phyloP scores from a whole-genome alignment of 1,140 invertebrate genomes.

The Muscidifurax raptorellus region DNA sequence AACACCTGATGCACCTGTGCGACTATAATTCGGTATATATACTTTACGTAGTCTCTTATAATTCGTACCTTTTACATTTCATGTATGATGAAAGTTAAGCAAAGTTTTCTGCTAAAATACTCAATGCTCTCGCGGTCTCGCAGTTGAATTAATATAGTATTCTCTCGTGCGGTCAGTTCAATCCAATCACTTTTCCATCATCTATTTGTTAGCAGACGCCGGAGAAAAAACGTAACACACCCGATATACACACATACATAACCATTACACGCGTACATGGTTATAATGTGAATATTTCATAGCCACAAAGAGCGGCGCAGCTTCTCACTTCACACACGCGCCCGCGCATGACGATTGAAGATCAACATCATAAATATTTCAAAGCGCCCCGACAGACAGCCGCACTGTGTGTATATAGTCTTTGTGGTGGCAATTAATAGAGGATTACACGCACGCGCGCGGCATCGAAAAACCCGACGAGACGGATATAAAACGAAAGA shows the following conservation, averaged over 20 bases:
- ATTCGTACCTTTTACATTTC: too few relatives aligned
- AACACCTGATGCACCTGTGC: too few relatives aligned
- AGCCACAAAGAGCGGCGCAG: not conserved
- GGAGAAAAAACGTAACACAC: not conserved
- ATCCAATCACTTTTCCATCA: too few relatives aligned
- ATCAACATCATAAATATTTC: slow-evolving; percentile 53
- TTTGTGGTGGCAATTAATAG: slow-evolving; percentile 75
- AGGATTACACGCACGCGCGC: slow-evolving; percentile 67
- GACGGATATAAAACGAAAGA: slow-evolving; percentile 33
- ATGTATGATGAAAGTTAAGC: too few relatives aligned
- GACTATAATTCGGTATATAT: too few relatives aligned
- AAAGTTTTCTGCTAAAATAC: too few relatives aligned
- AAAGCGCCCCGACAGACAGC: slow-evolving; percentile 23
- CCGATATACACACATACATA: not conserved
- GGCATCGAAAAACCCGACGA: slow-evolving; percentile 53
- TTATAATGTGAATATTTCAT: slow-evolving; percentile 40
- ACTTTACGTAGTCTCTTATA: too few relatives aligned
- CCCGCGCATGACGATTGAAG: slow-evolving; percentile 44
- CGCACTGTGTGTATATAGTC: slow-evolving; percentile 47
- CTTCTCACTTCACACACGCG: not conserved
- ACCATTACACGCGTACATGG: not conserved
- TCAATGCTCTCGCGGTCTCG: too few relatives aligned
- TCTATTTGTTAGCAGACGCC: too few relatives aligned
- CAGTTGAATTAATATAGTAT: too few relatives aligned
- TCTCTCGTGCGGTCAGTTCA: too few relatives aligned